Evolutionary conservation across 2,888 invertebrate species (phyloP).

Genomic region (Xestia sexstrigata): DNA sequence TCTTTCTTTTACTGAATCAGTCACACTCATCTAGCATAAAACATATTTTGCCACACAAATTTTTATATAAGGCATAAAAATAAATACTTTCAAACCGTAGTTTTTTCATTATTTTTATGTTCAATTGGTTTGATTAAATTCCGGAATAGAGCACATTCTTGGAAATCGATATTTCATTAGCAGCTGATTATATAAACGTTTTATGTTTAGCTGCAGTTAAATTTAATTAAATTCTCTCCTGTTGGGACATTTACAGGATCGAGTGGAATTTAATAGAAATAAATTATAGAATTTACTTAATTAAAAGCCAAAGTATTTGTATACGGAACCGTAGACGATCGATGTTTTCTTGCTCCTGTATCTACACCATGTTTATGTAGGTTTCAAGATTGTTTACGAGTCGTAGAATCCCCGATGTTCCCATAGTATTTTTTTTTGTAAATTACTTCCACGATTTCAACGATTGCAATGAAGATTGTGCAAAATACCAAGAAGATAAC

Average conservation of each 20-base stretch:
- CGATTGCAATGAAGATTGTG: neutral
- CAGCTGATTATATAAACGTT: conserved; percentile 12
- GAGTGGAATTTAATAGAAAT: neutral
- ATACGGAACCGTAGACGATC: neutral
- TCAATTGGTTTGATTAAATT: neutral
- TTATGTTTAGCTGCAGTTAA: neutral
- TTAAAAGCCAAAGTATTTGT: neutral
- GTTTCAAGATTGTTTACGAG: neutral
- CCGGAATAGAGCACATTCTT: conserved; percentile 1
- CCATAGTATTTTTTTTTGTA: neutral
- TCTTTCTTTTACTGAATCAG: neutral
- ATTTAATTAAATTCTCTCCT: conserved; percentile 13
- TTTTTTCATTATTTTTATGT: neutral
- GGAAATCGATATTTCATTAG: conserved; percentile 8
- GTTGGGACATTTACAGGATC: neutral
- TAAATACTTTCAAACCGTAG: neutral
- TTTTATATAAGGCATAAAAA: neutral
- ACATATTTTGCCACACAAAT: neutral
- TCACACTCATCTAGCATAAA: neutral
- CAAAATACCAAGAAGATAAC: neutral
- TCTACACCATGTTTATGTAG: neutral
- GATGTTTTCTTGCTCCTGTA: neutral
- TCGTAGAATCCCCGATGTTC: neutral
- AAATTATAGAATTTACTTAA: neutral
- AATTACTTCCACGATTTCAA: neutral